Base-by-base conservation (phyloP, 2,797 vertebrate species). In the Clangula hyemalis region DNA sequence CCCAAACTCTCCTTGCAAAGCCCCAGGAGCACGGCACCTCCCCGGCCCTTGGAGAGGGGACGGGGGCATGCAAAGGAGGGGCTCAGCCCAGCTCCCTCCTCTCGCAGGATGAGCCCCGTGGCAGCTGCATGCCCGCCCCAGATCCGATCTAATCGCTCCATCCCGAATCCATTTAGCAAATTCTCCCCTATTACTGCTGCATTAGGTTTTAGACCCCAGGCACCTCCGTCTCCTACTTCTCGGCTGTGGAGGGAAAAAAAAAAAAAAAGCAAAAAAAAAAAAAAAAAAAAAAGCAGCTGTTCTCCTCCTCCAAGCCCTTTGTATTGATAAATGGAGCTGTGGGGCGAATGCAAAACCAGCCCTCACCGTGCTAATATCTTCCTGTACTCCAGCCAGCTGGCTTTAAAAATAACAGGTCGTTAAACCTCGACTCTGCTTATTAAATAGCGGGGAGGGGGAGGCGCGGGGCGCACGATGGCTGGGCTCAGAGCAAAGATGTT, bases 121-220 rank as follows among this genome's bases (percentile, higher is more conserved):
- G 39, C 62, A 64, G 51, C 25, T 53, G 51, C 51, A 30, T 6
- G 27, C 61, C 18, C 27, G 18, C 43, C 32, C 45, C 70, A 24
- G 17, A 54, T 56, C 21, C 8, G 0, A 64, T 61, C 49, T 9
- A 16, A 49, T 30, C 3, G 8, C 83, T 88, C 81, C 47, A 32
- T 89, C 83, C 77, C 51, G 43, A 89, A 90, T 14, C 75, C 88
- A 77, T 87, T 95, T 85, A 92, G 77, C 41, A 45, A 80, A 93
- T 93, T 87, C 83, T 53, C 75, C 62, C 54, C 72, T 64, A 34
- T 90, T 85, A 84, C 12, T 1, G 1, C 56, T 61, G 54, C 87
- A 77, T 91, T 91, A 85, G 71, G 53, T 12, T 19, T 43, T 47
- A 79, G 57, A 82, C 61, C 88, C 34, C 79, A 28, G 75, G 68